Evolutionary conservation across 1,140 invertebrate species (phyloP), one percentile per base, ranked within the genome.

Genomic region (Cheumatopsyche charites): DNA sequence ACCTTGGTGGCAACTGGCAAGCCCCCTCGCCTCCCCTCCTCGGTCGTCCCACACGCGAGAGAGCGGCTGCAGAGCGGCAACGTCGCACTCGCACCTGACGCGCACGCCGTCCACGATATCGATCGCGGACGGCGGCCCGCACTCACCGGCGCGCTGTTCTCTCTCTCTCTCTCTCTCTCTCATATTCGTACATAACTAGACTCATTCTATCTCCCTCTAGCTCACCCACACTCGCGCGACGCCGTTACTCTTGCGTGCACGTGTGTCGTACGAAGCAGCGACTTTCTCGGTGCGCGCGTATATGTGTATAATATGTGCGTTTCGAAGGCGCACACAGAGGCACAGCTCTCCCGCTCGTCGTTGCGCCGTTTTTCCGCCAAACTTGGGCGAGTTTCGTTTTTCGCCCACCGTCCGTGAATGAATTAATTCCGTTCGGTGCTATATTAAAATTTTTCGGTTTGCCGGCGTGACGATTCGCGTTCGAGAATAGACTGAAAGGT

Each of bases 41-140:
- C 49, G 49, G 15, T 19, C 6, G 41, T 13, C 7, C 55, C 55
- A 19, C 55, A 3, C 55, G 4, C 21, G 29, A 36, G 29, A 9
- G 29, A 9, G 17, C 17, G 17, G 21, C 21, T 11, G 12, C 55
- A 6, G 13, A 4, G 7, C 55, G 55, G 55, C 55, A 58, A 58
- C 55, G 55, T 58, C 21, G 55, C 55, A n/a, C 21, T 19, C 55
- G 55, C 55, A 58, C 55, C 55, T 58, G 55, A 58, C 55, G 55
- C 55, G 55, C 55, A 19, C 55, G 55, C 55, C 55, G 19, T 19
- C 21, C 21, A 12, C 55, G 23, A 19, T 58, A 58, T 58, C 55
- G 55, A 58, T 58, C 55, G 17, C 49, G 49, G 17, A 4, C 49
- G 15, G 49, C 49, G 15, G 21, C 11, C 15, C 49, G 49, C 21